Conservation (phyloP, 2,113 vertebrate species). For the Mystacornis crossleyi region DNA sequence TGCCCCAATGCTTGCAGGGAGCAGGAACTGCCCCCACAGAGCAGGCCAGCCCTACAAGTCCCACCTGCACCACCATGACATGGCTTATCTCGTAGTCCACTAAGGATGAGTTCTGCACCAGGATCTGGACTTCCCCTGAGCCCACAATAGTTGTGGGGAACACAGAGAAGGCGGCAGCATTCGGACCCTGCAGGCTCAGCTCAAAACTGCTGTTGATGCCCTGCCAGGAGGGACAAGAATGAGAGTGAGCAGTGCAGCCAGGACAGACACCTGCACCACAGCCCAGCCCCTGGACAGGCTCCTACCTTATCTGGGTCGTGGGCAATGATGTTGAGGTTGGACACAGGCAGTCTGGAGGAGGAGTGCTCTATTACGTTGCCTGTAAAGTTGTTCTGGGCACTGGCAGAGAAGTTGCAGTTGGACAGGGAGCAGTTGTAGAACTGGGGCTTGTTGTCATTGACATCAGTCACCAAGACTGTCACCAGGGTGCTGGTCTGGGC, state of each 20-base stretch:
- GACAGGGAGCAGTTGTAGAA: conserved; percentile 82
- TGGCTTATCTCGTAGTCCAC: conserved; percentile 84
- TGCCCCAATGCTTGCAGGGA: background rate
- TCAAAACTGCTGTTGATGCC: conserved; percentile 70
- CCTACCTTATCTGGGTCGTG: conserved; percentile 84
- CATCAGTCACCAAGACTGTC: conserved; percentile 77
- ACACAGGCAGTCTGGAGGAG: conserved; percentile 67
- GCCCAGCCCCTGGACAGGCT: background rate
- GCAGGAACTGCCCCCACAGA: background rate
- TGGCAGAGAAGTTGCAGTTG: conserved; percentile 65
- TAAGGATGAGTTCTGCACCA: conserved; percentile 63
- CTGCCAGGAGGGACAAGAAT: conserved; percentile 54
- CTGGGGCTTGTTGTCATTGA: conserved; percentile 86
- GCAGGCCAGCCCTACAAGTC: background rate
- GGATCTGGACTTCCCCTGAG: conserved; percentile 76
- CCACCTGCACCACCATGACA: conserved; percentile 82
- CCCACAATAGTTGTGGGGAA: conserved; percentile 56
- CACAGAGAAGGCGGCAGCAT: conserved; percentile 79
- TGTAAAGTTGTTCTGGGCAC: conserved; percentile 57
- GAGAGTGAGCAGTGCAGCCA: background rate
- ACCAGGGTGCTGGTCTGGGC: conserved; percentile 67
- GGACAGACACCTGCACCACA: background rate
- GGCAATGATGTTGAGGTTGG: conserved; percentile 77
- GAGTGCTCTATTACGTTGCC: conserved; percentile 82
- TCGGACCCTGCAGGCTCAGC: conserved; percentile 71